Conservation (phyloP, 2,113 vertebrate genomes). For the Misgurnus anguillicaudatus region DNA sequence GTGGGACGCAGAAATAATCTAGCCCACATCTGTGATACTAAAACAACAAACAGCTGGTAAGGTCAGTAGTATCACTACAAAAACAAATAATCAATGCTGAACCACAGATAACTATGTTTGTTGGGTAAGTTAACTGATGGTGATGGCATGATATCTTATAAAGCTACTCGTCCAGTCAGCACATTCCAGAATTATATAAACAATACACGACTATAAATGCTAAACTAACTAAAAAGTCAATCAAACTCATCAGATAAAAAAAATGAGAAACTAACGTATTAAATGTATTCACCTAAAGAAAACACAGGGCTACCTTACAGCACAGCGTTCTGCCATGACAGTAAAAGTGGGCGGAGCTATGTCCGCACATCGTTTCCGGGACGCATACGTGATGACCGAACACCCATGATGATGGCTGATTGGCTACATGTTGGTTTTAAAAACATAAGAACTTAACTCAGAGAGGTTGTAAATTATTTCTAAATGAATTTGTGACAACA, state of each 20-base stretch:
- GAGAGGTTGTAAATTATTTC: background rate
- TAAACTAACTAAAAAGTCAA: background rate
- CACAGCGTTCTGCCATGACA: conserved; percentile 2
- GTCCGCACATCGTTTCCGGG: background rate
- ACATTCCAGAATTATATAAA: background rate
- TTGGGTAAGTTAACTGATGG: background rate
- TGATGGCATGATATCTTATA: background rate
- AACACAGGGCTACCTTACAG: background rate
- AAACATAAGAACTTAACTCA: too few relatives aligned
- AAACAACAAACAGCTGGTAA: background rate
- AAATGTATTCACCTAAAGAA: background rate
- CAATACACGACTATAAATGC: background rate
- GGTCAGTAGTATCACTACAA: background rate
- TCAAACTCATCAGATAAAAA: background rate
- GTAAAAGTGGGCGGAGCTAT: background rate
- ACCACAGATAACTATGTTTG: background rate
- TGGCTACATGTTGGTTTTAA: background rate
- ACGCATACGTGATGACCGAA: background rate
- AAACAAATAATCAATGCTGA: background rate
- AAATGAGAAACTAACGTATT: background rate
- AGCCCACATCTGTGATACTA: conserved; percentile 70
- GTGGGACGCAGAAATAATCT: conserved; percentile 54
- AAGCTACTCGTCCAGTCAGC: background rate
- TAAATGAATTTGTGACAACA: background rate
- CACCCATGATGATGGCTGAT: background rate